phyloP scores from a whole-genome alignment of 2,113 vertebrate genomes.

The Cephalopterus ornatus region DNA sequence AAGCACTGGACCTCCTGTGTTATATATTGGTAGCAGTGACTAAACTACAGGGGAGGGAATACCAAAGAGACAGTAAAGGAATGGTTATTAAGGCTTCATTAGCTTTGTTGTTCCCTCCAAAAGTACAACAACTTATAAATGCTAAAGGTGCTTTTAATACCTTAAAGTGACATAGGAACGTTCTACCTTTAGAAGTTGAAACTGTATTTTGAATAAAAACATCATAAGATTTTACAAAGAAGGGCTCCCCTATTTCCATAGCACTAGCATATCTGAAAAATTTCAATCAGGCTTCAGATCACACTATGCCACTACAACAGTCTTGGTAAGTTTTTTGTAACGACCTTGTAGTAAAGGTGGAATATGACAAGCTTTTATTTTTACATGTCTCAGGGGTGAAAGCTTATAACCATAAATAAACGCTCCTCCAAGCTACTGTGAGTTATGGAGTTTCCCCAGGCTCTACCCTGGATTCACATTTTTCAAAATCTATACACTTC shows the following conservation, averaged over 20 bases:
- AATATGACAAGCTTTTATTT: conserved; percentile 29
- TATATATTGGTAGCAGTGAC: not conserved
- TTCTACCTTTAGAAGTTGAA: not conserved
- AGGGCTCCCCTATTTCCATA: not conserved
- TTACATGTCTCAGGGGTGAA: not conserved
- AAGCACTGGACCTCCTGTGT: not conserved
- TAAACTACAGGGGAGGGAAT: not conserved
- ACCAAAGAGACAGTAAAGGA: not conserved
- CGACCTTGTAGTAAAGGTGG: conserved; percentile 43
- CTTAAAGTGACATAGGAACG: not conserved
- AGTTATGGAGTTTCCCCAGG: conserved; percentile 6
- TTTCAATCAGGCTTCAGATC: not conserved
- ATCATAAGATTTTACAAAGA: not conserved
- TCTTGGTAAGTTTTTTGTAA: conserved; percentile 8
- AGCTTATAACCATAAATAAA: conserved; percentile 41
- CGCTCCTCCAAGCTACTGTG: not conserved
- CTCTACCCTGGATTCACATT: conserved; percentile 3
- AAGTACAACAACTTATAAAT: not conserved
- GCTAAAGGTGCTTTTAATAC: not conserved
- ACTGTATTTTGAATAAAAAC: not conserved
- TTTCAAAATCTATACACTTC: not conserved
- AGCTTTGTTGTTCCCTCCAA: not conserved
- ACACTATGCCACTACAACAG: not conserved
- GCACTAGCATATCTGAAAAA: not conserved
- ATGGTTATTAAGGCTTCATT: not conserved